Base-by-base conservation (phyloP, 2,113 vertebrate genomes). In the Dolichallabes microphthalmus region DNA sequence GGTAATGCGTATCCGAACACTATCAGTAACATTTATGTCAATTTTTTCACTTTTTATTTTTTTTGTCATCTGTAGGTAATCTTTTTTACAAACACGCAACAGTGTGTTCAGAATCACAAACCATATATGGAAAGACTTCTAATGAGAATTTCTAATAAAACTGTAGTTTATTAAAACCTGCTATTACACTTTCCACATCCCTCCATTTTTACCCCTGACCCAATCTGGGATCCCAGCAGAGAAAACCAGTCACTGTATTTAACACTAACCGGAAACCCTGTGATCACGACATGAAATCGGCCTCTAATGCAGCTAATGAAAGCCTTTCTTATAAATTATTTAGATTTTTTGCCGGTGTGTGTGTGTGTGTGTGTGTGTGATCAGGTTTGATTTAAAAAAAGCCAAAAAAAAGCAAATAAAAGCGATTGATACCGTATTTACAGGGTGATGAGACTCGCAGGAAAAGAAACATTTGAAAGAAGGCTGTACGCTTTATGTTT, bases 181-280 rank as follows among this genome's bases (percentile, higher is more conserved):
- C 9, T 57, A 10, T 15, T 53, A 1, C 13, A 6, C 10, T 15
- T 58, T 17, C 19, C 11, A 52, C 73, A 27, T 75, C 58, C 27
- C 35, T 76, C 74, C 53, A 3, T 81, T 88, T 83, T 61, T 82
- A 35, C 77, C 20, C 69, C 58, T 84, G 87, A 68, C 85, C 87
- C 84, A 86, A 39, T 86, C 74, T 81, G 25, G 25, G 39, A 58
- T 83, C 58, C 85, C 71, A 82, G 61, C 55, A 84, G 85, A 84
- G 85, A 32, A 86, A 84, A 84, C 1, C 22, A 19, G 77, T 9
- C 27, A 32, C 77, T 86, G 86, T 82, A 88, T 86, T 78, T 86
- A 88, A 84, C 71, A 30, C 58, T 57, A 15, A 52, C 32, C 71
- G 35, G 69, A 85, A 88, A 61, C 79, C 66, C 19, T n/a, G 45